Percentiles rank a stretch among this genome's conserved stretches.
Conservation (phyloP, 2,888 invertebrate species). For the Netelia fuscicornis region DNA sequence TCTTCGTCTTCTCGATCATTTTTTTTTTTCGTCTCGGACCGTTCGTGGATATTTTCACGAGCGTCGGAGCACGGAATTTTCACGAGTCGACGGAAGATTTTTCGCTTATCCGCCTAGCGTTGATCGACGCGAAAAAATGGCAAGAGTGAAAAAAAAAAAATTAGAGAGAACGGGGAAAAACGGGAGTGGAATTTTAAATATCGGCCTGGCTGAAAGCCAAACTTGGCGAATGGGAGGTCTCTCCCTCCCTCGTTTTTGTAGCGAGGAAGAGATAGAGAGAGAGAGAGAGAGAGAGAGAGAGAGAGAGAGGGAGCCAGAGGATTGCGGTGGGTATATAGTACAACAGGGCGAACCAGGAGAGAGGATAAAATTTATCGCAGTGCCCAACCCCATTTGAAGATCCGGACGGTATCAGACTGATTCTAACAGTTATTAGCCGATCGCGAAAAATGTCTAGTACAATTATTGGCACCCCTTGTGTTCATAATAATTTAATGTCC, state of each 20-base stretch:
- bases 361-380: conserved; percentile 56
- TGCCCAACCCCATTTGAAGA: conserved; percentile 27
- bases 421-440: conserved; percentile 9
- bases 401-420: background rate
- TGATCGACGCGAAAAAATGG: conserved; percentile 53
- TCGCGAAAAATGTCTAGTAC: background rate
- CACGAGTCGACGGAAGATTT: conserved; percentile 31
- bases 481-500: background rate
- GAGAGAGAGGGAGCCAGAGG: too few relatives aligned
- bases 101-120: conserved; percentile 12
- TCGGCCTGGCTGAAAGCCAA: conserved; percentile 76
- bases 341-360: conserved; percentile 1
- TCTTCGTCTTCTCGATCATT: background rate
- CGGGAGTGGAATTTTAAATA: conserved; percentile 74
- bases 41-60: conserved; percentile 12
- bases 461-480: background rate
- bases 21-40: background rate
- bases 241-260: conserved; percentile 11
- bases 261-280: background rate
- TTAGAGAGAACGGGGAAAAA: conserved; percentile 29
- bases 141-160: conserved; percentile 10
- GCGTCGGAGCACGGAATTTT: background rate
- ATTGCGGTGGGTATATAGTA: conserved; percentile 8
- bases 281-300: background rate
- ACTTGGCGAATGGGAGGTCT: conserved; percentile 49